phyloP scores from a whole-genome alignment of 2,797 vertebrate species.

The Triplophysa bombifrons region DNA sequence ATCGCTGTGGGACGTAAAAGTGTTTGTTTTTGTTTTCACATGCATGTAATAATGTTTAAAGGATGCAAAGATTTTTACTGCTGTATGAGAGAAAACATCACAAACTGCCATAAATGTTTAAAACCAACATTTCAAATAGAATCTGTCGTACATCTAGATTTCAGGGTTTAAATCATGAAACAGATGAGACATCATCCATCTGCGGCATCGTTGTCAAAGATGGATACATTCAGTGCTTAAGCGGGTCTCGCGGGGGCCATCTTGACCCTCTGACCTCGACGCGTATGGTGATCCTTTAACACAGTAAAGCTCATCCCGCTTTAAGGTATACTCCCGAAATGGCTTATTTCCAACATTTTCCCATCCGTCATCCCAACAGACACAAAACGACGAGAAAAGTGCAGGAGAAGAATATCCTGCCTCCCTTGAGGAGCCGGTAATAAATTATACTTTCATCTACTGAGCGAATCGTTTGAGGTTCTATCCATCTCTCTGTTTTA shows the following conservation, averaged over 20 bases:
- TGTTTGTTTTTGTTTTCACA: slow-evolving; percentile 36
- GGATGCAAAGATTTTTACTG: neutral
- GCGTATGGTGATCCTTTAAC: slow-evolving; percentile 31
- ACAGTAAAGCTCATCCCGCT: slow-evolving; percentile 40
- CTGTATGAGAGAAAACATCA: neutral
- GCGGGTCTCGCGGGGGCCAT: slow-evolving; percentile 13
- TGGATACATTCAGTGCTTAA: slow-evolving; percentile 37
- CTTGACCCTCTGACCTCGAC: slow-evolving; percentile 34
- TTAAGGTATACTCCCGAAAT: slow-evolving; percentile 52
- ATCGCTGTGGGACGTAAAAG: slow-evolving; percentile 9
- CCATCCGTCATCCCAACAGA: slow-evolving; percentile 81
- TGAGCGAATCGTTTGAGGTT: slow-evolving; percentile 79
- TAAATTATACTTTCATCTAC: slow-evolving; percentile 84
- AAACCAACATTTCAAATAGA: neutral
- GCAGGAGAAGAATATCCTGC: slow-evolving; percentile 78
- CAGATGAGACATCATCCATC: slow-evolving; percentile 31
- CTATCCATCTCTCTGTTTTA: slow-evolving; percentile 71
- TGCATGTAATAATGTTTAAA: neutral
- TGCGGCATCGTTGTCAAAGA: slow-evolving; percentile 18
- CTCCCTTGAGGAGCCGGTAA: slow-evolving; percentile 81
- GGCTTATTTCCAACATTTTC: slow-evolving; percentile 67
- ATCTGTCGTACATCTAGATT: slow-evolving; percentile 8
- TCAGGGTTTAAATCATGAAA: slow-evolving; percentile 18
- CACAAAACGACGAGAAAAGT: slow-evolving; percentile 73
- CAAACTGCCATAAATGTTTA: slow-evolving; percentile 3